Percentiles rank a stretch among this genome's conserved stretches.
These are phyloP conservation scores for Halisarca cf. caerulea DNA, from an alignment of 37 sponge, comb jelly and placozoan species.

Conservation along the genomic window DNA sequence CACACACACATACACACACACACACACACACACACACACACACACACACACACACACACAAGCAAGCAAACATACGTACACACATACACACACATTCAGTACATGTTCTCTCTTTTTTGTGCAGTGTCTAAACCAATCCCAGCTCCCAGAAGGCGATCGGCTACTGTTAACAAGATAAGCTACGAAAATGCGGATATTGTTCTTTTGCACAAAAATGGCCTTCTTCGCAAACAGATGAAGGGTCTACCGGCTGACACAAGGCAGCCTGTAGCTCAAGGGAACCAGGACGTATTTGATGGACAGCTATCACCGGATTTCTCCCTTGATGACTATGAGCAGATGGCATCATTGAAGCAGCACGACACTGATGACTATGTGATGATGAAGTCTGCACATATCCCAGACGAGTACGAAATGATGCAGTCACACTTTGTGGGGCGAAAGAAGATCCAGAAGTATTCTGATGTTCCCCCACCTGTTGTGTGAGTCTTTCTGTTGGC, in stretches of 20 bases:
- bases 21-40: background rate
- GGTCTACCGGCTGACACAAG: background rate
- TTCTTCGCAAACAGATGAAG: background rate
- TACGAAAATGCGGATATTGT: constrained; percentile 27
- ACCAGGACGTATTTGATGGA: background rate
- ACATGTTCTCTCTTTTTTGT: background rate
- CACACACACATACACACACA: too few species aligned
- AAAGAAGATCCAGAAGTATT: constrained; percentile 5
- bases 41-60: background rate
- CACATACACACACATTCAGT: too few species aligned
- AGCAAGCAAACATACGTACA: too few species aligned
- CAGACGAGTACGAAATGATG: constrained; percentile 3
- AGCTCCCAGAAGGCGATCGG: background rate
- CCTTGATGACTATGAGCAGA: constrained; percentile 3
- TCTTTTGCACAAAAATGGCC: constrained; percentile 5
- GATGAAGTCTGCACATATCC: background rate
- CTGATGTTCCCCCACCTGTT: background rate
- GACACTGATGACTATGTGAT: background rate
- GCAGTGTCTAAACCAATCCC: background rate
- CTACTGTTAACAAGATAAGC: background rate
- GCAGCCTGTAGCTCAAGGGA: background rate
- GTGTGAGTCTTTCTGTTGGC: too few species aligned
- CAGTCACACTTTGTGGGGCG: background rate
- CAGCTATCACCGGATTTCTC: too few species aligned
- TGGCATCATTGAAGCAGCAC: background rate